Percentiles rank a stretch among this genome's conserved stretches.
Conservation (phyloP, 1,140 invertebrate species). For the Teleogryllus occipitalis region DNA sequence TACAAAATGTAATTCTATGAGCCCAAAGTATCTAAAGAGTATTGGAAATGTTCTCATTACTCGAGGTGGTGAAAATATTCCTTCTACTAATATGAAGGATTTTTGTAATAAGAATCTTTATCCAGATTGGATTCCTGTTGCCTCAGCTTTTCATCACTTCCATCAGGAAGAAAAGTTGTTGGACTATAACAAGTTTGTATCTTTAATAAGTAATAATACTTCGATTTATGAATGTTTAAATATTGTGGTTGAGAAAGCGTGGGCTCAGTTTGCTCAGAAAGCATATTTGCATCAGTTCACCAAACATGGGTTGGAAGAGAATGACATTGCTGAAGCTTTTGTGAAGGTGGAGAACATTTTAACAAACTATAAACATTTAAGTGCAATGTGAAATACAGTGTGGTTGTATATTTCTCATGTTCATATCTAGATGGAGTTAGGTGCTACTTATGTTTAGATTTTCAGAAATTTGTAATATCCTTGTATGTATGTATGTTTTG, state of each 20-base stretch:
- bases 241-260: conserved; percentile 37
- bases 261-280: conserved; percentile 40
- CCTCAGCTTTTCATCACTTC: conserved; percentile 35
- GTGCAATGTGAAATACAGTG: background rate
- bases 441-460: too few relatives aligned
- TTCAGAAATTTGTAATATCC: too few relatives aligned
- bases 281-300: conserved; percentile 44
- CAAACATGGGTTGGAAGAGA: conserved; percentile 39
- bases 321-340: conserved; percentile 42
- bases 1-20: background rate
- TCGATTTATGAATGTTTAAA: conserved; percentile 35
- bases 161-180: conserved; percentile 36
- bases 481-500: too few relatives aligned
- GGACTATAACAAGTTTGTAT: conserved; percentile 38
- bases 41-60: conserved; percentile 38
- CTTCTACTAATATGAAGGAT: conserved; percentile 26
- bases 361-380: conserved; percentile 36
- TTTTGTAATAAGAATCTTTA: conserved; percentile 34
- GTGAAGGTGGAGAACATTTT: conserved; percentile 40
- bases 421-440: too few relatives aligned
- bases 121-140: conserved; percentile 36
- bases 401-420: background rate
- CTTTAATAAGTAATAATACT: conserved; percentile 41
- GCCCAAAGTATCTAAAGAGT: conserved; percentile 18
- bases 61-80: conserved; percentile 32